These are phyloP conservation scores for Cryptoblepharus egeriae DNA, from an alignment of 2,797 vertebrate species.

Conservation along the genomic window DNA sequence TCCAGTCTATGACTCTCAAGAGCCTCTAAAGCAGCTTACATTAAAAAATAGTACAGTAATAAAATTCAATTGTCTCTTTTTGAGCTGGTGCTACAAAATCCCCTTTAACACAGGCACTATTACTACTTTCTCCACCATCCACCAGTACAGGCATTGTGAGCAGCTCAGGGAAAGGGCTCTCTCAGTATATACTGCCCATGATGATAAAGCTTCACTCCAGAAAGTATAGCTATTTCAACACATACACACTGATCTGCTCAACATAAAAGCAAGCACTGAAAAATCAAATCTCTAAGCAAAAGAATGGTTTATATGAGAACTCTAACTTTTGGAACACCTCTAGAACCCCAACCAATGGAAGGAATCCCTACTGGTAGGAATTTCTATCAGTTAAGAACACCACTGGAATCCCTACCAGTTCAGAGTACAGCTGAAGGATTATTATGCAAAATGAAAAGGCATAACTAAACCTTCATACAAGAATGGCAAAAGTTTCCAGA, in stretches of 20 bases:
- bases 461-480: not conserved
- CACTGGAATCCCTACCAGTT: too few species aligned
- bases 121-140: too few species aligned
- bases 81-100: too few species aligned
- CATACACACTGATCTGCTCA: not conserved
- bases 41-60: too few species aligned
- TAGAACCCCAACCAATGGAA: too few species aligned
- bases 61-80: too few species aligned
- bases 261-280: not conserved
- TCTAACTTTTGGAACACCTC: not conserved
- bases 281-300: slow-evolving; percentile 16
- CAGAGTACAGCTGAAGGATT: not conserved
- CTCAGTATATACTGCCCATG: not conserved
- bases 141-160: too few species aligned
- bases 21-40: too few species aligned
- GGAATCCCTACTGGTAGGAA: too few species aligned
- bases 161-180: too few species aligned
- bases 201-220: not conserved
- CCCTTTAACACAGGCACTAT: too few species aligned
- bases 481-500: not conserved
- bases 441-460: not conserved
- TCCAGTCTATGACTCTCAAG: too few species aligned
- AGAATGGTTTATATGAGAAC: not conserved
- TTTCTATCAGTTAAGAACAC: not conserved
- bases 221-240: not conserved